Evolutionary conservation across 1,140 invertebrate genomes (phyloP).

Genomic region (Scaptodrosophila lebanonensis): DNA sequence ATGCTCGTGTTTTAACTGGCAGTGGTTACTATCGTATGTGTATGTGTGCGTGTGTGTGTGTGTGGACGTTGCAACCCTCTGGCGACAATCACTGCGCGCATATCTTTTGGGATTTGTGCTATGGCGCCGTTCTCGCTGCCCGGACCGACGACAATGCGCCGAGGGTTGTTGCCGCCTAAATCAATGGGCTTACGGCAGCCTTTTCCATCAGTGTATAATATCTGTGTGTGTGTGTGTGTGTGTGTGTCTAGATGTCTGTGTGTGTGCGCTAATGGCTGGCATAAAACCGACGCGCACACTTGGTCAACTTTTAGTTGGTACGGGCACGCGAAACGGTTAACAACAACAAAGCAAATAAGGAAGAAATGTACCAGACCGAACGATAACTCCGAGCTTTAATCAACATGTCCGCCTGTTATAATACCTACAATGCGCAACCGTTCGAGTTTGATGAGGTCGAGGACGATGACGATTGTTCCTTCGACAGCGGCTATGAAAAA

Average conservation of each 20-base stretch:
- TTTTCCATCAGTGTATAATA: too few species aligned
- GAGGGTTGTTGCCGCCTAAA: slow-evolving; percentile 72
- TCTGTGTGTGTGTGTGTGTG: slow-evolving; percentile 5
- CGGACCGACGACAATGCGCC: slow-evolving; percentile 74
- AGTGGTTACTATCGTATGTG: slow-evolving; percentile 21
- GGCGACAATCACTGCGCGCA: slow-evolving; percentile 61
- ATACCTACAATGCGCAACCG: slow-evolving; percentile 65
- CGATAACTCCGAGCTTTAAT: slow-evolving; percentile 10
- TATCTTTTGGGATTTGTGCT: slow-evolving; percentile 73
- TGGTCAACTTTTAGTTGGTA: slow-evolving; percentile 71
- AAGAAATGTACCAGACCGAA: slow-evolving; percentile 14
- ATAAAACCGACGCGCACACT: slow-evolving; percentile 70
- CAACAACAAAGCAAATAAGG: slow-evolving; percentile 15
- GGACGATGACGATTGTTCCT: slow-evolving; percentile 82
- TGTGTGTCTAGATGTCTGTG: background rate
- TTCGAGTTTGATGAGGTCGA: slow-evolving; percentile 82
- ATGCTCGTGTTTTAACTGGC: slow-evolving; percentile 66
- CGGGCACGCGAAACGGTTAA: slow-evolving; percentile 62
- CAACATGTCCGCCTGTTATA: slow-evolving; percentile 74
- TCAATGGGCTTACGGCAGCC: slow-evolving; percentile 56
- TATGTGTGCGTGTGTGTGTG: slow-evolving; percentile 13
- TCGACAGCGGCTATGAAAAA: slow-evolving; percentile 83
- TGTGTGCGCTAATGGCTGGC: slow-evolving; percentile 48
- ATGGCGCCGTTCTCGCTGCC: slow-evolving; percentile 73
- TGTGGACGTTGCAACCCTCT: slow-evolving; percentile 52